Evolutionary conservation across 2,113 vertebrate species (phyloP).

Genomic region (Cyanocitta stelleri): DNA sequence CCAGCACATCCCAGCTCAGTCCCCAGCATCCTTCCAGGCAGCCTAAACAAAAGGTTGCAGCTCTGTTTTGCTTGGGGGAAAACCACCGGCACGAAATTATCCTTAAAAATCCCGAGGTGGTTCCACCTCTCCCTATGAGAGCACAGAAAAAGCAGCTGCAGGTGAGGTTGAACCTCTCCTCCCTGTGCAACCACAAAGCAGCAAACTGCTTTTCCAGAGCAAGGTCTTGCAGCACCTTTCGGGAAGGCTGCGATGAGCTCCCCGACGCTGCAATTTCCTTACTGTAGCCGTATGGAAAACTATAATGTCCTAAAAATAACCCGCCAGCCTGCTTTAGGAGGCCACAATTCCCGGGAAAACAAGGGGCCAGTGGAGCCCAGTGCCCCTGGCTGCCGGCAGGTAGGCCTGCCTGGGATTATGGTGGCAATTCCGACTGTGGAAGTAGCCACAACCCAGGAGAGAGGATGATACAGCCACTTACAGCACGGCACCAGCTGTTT

Average conservation of each 20-base stretch:
- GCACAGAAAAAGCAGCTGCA: neutral
- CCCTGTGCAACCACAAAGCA: neutral
- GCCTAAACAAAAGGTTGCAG: constrained; percentile 46
- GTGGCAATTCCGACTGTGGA: constrained; percentile 13
- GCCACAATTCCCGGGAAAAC: neutral
- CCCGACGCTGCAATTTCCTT: neutral
- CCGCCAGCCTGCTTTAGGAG: neutral
- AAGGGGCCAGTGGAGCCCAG: neutral
- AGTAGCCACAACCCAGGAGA: neutral
- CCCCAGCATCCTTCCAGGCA: neutral
- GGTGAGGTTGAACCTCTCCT: neutral
- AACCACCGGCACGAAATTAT: neutral
- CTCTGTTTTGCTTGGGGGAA: neutral
- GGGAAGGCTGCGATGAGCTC: neutral
- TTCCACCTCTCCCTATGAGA: neutral
- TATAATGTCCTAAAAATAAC: neutral
- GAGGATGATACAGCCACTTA: constrained; percentile 67
- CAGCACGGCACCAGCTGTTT: constrained; percentile 47
- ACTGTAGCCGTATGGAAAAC: neutral
- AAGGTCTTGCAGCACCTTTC: constrained; percentile 12
- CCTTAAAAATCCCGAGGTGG: neutral
- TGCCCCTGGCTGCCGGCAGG: neutral
- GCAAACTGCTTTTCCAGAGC: neutral
- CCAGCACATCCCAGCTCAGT: neutral
- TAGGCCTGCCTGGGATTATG: constrained; percentile 1